Base-by-base conservation (phyloP, 2,113 vertebrate genomes). In the Felis catus region DNA sequence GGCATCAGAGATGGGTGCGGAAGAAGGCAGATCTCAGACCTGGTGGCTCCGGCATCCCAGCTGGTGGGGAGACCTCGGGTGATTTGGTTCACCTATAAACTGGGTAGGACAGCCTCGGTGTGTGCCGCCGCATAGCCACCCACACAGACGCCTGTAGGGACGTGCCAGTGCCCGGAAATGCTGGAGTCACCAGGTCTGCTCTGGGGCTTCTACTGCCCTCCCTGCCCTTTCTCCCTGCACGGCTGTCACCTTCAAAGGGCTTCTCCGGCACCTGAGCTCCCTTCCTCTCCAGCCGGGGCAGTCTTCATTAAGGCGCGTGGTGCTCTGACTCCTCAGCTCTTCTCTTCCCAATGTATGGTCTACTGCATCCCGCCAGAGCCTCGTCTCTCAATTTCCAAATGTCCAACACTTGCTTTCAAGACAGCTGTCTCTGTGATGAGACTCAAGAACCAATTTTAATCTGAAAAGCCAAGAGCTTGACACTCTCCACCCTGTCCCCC, bases 11-110 rank as follows among this genome's bases (percentile, higher is more conserved):
- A 2, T 13, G 31, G 23, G 63, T 27, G 45, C 11, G 0, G 2
- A 23, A n/a, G 9, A 16, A n/a, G 16, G 80, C 58, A 23, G 58
- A 55, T 68, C 66, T 81, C 36, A 45, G 21, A 36, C 7, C 4
- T 4, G 0, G 7, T 0, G 7, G 31, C 41, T 53, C 16, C 16
- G 29, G 31, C 2, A 0, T 7, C 25, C 51, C 31, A 14, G 45
- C 12, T 73, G 73, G 53, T 0, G 8, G 63, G 0, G 3, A 76
- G 41, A 84, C 51, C 31, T 25, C 0, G 3, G 2, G 25, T 23
- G 4, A 7, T 45, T 29, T 0, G 29, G 25, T 23, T 29, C 79
- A 15, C 12, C 10, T 7, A 1, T 58, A 19, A 78, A 36, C 58
- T 0, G 3, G 33, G 8, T 23, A 41, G 53, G 45, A 53, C 27